phyloP scores from a whole-genome alignment of 2,797 vertebrate species.

The Platalea minor region DNA sequence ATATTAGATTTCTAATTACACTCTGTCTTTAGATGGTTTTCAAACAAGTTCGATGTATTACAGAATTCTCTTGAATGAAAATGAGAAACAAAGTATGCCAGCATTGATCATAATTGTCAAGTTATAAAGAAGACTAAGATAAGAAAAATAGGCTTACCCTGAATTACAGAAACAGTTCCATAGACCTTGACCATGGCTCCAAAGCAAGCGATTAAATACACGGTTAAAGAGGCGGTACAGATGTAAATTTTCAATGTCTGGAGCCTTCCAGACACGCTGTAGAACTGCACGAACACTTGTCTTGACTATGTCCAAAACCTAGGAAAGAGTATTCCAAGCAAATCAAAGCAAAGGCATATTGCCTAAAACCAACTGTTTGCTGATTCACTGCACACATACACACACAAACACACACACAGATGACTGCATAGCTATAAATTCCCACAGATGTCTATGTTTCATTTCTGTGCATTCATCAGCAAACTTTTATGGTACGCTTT shows the following conservation, averaged over 20 bases:
- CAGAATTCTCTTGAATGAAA: neutral
- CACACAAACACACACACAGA: neutral
- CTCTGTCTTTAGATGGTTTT: neutral
- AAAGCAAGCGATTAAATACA: conserved; percentile 92
- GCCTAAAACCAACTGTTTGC: neutral
- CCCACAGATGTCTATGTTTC: neutral
- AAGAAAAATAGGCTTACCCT: conserved; percentile 78
- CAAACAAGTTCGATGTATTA: neutral
- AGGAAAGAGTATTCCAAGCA: conserved; percentile 11
- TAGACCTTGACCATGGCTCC: conserved; percentile 95
- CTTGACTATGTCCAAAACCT: conserved; percentile 97
- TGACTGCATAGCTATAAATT: neutral
- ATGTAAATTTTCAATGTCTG: conserved; percentile 89
- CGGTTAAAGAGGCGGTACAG: conserved; percentile 92
- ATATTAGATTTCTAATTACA: neutral
- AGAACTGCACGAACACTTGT: conserved; percentile 86
- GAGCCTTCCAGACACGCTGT: conserved; percentile 91
- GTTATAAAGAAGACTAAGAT: neutral
- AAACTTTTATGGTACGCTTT: neutral
- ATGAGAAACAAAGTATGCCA: neutral
- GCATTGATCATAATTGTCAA: neutral
- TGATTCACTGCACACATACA: neutral
- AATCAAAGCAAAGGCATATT: conserved; percentile 28
- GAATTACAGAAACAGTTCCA: conserved; percentile 98
- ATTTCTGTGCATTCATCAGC: conserved; percentile 10